A percentile compares a stretch with the other conserved stretches of the same genome.
Conservation (phyloP, 2,113 vertebrate species). For the Galbula dea region DNA sequence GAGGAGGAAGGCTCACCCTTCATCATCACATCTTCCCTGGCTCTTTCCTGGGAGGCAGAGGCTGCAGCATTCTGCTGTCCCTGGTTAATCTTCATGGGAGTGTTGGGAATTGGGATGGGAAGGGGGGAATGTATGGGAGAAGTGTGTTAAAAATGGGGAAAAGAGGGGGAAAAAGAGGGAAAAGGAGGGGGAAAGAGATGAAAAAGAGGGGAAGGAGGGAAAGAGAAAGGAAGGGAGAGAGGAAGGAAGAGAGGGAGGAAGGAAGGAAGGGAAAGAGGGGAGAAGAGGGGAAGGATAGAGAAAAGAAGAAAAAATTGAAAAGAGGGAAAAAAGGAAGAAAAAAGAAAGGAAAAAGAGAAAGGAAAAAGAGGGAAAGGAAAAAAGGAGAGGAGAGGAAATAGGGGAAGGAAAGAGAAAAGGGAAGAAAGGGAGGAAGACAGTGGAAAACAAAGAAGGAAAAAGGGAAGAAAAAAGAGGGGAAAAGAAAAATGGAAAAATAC, state of each 20-base stretch:
- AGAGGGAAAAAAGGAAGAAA: not conserved
- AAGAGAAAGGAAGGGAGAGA: too few relatives aligned
- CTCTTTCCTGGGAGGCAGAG: not conserved
- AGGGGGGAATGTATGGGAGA: not conserved
- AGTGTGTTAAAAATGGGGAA: not conserved
- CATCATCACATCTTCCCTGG: not conserved
- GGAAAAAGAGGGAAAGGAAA: too few relatives aligned
- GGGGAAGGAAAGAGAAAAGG: too few relatives aligned
- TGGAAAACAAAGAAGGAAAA: fast-evolving
- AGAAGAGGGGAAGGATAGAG: too few relatives aligned
- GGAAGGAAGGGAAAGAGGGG: too few relatives aligned
- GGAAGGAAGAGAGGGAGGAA: too few relatives aligned
- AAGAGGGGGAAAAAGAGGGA: not conserved
- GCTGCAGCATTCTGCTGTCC: not conserved
- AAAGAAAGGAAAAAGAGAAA: too few relatives aligned
- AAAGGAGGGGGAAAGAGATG: not conserved
- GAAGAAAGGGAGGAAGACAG: too few relatives aligned
- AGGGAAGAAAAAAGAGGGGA: fast-evolving
- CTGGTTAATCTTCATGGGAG: constrained; percentile 3
- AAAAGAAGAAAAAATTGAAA: too few relatives aligned
- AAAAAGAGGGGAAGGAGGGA: not conserved
- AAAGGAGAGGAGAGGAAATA: fast-evolving
- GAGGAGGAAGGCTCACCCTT: not conserved
- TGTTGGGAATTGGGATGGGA: not conserved
- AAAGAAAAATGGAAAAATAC: too few relatives aligned